Evolutionary conservation across 2,888 invertebrate species (phyloP), one percentile per base, ranked within the genome.

Genomic region (Hirtodrosophila alboralis): DNA sequence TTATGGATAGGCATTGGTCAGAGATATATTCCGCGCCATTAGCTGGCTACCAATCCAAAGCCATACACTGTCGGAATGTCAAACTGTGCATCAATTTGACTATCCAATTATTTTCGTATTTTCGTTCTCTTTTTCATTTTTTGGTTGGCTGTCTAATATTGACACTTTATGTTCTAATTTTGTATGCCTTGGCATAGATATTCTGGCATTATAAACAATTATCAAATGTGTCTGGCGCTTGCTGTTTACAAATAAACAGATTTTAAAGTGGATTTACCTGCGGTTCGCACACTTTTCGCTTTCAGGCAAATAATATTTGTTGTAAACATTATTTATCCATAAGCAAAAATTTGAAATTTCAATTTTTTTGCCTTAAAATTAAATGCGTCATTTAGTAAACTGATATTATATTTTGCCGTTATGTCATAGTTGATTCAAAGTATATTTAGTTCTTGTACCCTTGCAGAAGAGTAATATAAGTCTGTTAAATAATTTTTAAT

Each of bases 71-170:
- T 54, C 54, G 23, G 56, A 54, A 71, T 66, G 71, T 70, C 71
- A 66, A 70, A 44, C 69, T 71, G 41, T 61, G 56, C 71, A 66
- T 66, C 61, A 71, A 70, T 71, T 70, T 71, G 69, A 71, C 69
- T 57, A 57, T 45, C 66, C 66, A 70, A 70, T 70, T 70, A 70
- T 61, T 53, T 71, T 43, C 36, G 27, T 64, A 40, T 28, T 14
- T 51, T 18, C 10, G 21, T 41, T n/a, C 27, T 30, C 21, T 13
- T 12, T 6, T 12, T 13, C 9, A n/a, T 12, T 27, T 8, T 10
- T 28, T 21, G 4, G 18, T n/a, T 9, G n/a, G n/a, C 33, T 52
- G 31, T 26, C 21, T 13, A 23, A 31, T 6, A 34, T 16, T 53
- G 49, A 28, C 70, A 51, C 49, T 47, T 59, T 53, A 13, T 43